Evolutionary conservation across 2,888 invertebrate genomes (phyloP).

Genomic region (Sphecodes monilicornis): DNA sequence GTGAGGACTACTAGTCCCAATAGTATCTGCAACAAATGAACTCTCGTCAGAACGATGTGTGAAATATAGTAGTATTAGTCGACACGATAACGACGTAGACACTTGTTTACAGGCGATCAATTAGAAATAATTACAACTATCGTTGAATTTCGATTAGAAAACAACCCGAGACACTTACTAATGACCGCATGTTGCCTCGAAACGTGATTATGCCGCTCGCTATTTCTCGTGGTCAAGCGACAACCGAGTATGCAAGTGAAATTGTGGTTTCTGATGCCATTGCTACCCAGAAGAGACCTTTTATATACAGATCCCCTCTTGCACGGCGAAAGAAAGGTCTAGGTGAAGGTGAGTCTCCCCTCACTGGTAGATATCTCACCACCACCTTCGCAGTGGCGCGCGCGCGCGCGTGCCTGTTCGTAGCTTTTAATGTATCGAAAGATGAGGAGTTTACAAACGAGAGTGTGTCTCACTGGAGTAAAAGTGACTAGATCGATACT

Average conservation of each 20-base stretch:
- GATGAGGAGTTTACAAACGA: conserved; percentile 50
- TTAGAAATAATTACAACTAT: neutral
- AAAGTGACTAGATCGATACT: conserved; percentile 49
- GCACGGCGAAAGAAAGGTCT: conserved; percentile 83
- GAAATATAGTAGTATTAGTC: neutral
- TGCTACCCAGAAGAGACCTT: conserved; percentile 82
- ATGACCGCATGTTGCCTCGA: conserved; percentile 74
- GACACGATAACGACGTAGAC: neutral
- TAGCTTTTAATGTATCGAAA: conserved; percentile 26
- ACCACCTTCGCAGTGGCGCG: conserved; percentile 39
- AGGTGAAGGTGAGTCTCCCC: conserved; percentile 83
- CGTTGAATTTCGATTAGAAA: neutral
- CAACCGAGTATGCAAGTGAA: conserved; percentile 73
- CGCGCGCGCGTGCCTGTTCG: conserved; percentile 29
- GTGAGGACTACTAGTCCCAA: conserved; percentile 74
- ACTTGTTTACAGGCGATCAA: neutral
- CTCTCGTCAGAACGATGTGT: neutral
- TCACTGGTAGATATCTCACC: conserved; percentile 59
- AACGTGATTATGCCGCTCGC: conserved; percentile 53
- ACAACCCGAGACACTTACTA: conserved; percentile 75
- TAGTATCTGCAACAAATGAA: conserved; percentile 70
- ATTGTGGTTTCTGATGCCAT: conserved; percentile 81
- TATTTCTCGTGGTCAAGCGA: conserved; percentile 62
- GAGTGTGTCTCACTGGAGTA: conserved; percentile 36
- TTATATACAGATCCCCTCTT: conserved; percentile 83